Base-by-base conservation (phyloP, 2,797 vertebrate genomes). In the Denticeps clupeoides region DNA sequence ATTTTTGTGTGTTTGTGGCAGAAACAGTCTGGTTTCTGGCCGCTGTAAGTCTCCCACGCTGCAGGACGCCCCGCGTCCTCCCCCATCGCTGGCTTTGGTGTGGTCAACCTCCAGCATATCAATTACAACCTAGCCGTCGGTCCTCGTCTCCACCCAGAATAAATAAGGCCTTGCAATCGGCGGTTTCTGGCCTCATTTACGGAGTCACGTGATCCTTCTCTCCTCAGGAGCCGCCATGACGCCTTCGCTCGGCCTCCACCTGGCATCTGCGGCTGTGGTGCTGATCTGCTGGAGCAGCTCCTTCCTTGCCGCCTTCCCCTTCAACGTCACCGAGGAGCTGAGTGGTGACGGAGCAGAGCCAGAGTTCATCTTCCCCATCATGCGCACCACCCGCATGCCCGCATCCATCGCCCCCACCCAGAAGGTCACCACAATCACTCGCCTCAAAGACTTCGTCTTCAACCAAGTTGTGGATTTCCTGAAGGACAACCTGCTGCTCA, bases 381-480 rank as follows among this genome's bases (percentile, higher is more conserved):
- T 74, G 6, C 59, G 69, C 45, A 69, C 78, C 58, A 80, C 72
- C 0, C 61, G 68, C 0, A 80, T 69, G 0, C 64, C 74, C n/a
- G 55, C 62, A 22, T 49, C 58, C 10, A 2, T 67, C 26, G 67
- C 56, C 0, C 44, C 69, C 0, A 53, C 65, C 1, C 56, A 74
- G 1, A 75, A 76, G 0, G 15, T 47, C 7, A 72, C 65, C 2
- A 91, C 82, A 26, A 87, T 88, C 65, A 88, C 88, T 52, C 78
- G 77, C 0, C 74, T 87, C 12, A 82, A 82, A 69, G 77, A 85
- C 64, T 53, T 90, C 8, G 69, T 82, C 41, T 71, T 96, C 67
- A 87, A 78, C 0, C 73, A 82, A n/a, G 82, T 97, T 6, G 83
- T 89, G 79, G 86, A 89, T 49, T 93, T 99, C 77, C 79, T 99